These are phyloP conservation scores for Sander vitreus DNA, from an alignment of 2,113 vertebrate genomes.

Conservation along the genomic window DNA sequence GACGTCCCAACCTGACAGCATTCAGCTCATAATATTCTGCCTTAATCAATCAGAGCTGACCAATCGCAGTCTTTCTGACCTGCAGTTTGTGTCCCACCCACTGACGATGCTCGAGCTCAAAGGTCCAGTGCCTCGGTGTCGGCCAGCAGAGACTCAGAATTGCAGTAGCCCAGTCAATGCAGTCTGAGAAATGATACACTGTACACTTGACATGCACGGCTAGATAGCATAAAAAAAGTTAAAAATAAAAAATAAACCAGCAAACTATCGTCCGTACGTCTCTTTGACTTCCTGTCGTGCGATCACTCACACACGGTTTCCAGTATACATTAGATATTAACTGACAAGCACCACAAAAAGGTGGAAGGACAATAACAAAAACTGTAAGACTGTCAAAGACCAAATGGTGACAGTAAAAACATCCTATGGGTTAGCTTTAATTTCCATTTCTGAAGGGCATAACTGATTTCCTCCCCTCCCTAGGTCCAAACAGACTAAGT, in stretches of 20 bases:
- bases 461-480: slow-evolving; percentile 41
- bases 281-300: slow-evolving; percentile 9
- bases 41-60: slow-evolving; percentile 52
- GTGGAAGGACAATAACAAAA: slow-evolving; percentile 45
- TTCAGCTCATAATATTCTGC: slow-evolving; percentile 53
- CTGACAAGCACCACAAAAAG: slow-evolving; percentile 70
- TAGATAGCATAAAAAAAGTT: slow-evolving; percentile 63
- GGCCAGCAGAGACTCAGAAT: slow-evolving; percentile 60
- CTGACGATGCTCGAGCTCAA: slow-evolving; percentile 34
- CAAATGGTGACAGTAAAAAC: slow-evolving; percentile 50
- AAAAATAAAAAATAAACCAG: slow-evolving; percentile 28
- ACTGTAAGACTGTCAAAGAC: slow-evolving; percentile 30
- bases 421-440: slow-evolving; percentile 48
- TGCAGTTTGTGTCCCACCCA: slow-evolving; percentile 39
- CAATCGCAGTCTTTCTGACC: slow-evolving; percentile 62
- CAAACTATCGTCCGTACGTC: slow-evolving; percentile 48
- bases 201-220: slow-evolving; percentile 84
- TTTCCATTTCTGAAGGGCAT: slow-evolving; percentile 47
- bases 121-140: slow-evolving; percentile 64
- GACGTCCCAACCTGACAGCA: slow-evolving; percentile 33
- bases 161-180: slow-evolving; percentile 65
- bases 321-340: slow-evolving; percentile 66
- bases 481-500: slow-evolving; percentile 47
- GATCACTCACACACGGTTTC: slow-evolving; percentile 39
- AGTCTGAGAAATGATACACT: slow-evolving; percentile 81